Evolutionary conservation across 2,113 vertebrate species (phyloP).

Genomic region (Hymenochirus boettgeri): DNA sequence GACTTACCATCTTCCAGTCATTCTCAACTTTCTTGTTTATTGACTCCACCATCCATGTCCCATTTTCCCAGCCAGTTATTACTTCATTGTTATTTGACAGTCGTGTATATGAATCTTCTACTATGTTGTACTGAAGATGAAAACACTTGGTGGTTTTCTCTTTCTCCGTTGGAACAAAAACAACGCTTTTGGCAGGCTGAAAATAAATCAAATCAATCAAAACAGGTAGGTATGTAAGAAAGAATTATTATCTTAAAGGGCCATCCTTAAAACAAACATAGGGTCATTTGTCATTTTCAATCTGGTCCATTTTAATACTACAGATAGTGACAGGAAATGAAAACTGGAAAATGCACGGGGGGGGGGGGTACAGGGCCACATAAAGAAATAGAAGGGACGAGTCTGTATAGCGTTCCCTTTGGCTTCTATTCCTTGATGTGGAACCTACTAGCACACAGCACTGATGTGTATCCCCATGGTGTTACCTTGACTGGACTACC

Average conservation of each 20-base stretch:
- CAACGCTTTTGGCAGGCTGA: conserved; percentile 60
- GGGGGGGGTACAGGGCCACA: too few relatives aligned
- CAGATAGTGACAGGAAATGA: too few relatives aligned
- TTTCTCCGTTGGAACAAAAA: conserved; percentile 77
- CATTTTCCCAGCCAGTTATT: conserved; percentile 77
- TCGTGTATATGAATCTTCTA: conserved; percentile 75
- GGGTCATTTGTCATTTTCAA: too few relatives aligned
- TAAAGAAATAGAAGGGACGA: too few relatives aligned
- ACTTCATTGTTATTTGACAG: conserved; percentile 69
- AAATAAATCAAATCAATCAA: conserved; percentile 1
- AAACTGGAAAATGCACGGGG: too few relatives aligned
- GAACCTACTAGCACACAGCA: too few relatives aligned
- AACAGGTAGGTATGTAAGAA: not conserved
- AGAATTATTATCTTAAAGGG: not conserved
- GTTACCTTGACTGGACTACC: too few relatives aligned
- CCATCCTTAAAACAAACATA: too few relatives aligned
- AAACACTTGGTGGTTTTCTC: conserved; percentile 74
- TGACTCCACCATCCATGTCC: conserved; percentile 75
- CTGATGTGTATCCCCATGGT: too few relatives aligned
- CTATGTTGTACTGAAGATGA: conserved; percentile 74
- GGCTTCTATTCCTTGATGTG: too few relatives aligned
- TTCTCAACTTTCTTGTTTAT: conserved; percentile 84
- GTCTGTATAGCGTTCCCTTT: too few relatives aligned
- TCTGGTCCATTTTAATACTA: too few relatives aligned
- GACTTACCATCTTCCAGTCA: conserved; percentile 89